Base-by-base conservation (phyloP, 2,797 vertebrate genomes). In the Cossypha niveicapilla region DNA sequence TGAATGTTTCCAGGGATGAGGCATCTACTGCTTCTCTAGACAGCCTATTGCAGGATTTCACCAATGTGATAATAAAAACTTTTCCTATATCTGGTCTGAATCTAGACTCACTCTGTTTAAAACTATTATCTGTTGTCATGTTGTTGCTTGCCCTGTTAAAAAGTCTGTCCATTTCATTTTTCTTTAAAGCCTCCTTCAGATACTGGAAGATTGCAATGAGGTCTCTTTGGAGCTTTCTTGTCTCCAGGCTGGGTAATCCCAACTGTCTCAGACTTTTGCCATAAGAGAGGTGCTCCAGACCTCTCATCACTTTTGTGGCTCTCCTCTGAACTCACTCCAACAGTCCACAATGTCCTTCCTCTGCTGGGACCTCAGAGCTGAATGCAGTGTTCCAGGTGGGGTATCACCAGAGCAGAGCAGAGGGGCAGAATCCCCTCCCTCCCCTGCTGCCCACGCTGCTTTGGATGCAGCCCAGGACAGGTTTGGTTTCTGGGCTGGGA, bases 241-340 rank as follows among this genome's bases (percentile, higher is more conserved):
- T 65, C 62, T 58, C 28, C 19, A 34, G 19, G 13, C 19, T 65
- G 32, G 35, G 72, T 24, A 51, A 51, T 5, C 16, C 11, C 27
- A 57, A 3, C 16, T 57, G 11, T 50, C 18, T 41, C 13, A 62
- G 21, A 4, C 4, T 80, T 27, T 51, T 37, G 3, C 68, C 16
- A 25, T 0, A 41, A 39, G 16, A 66, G 11, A 74, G 13, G 5
- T 35, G 17, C 42, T 79, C 53, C 15, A 45, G 25, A 47, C 3
- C 1, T 11, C 10, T 41, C 39, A 41, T 30, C 11, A 48, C 14
- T 47, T 73, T 56, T 48, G 21, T 10, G 7, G 39, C 13, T 30
- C 34, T 30, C 24, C 19, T 63, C 34, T 56, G 34, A 19, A 3
- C 34, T 1, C 0, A 0, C 7, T 45, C 4, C 6, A 24, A 0